Evolutionary conservation across 2,888 invertebrate species (phyloP), one percentile per base, ranked within the genome.

Genomic region (Clusia tigrina): DNA sequence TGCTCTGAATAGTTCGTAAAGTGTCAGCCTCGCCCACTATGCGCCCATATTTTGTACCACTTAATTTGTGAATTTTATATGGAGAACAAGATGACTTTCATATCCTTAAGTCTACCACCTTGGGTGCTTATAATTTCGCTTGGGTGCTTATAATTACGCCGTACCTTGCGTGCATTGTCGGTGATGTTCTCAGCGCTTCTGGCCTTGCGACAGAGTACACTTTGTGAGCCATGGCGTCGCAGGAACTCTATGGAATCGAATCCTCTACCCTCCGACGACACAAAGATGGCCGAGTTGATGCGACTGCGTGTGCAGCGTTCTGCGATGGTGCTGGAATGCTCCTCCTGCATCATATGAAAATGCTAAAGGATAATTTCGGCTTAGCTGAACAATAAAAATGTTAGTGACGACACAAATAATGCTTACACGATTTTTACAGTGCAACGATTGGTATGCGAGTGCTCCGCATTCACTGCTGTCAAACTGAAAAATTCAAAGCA

Each of bases 271-370:
- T 90, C 90, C 68, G 90, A 89, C 58, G 91, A 91, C 65, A 93
- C 90, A 83, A 93, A 93, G 77, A 93, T 93, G 72, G 93, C 94
- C 65, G 93, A 93, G 83, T 93, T 94, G 79, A 93, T 91, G 61
- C 93, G 88, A 67, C 92, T 91, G 68, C 93, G 87, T 70, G 86
- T 87, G 81, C 81, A 85, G 58, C 85, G 86, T 81, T 87, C 89
- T 78, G 87, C 88, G 76, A 87, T 89, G 84, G 88, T 88, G 74
- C 88, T 84, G 77, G 88, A 88, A 69, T 87, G 88, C 60, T 88
- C 88, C 80, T 89, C 90, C 74, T 89, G 89, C 87, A 90, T 88
- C 83, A 86, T 86, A 81, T 90, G 90, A 86, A 89, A 88, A 82
- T 90, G 90, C 90, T 91, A 86, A 38, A 85, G 84, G 69, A 17